Percentiles rank a stretch among this genome's conserved stretches.
These are phyloP conservation scores for Drosophila nikananu DNA, from an alignment of 1,140 invertebrate species.

Conservation along the genomic window DNA sequence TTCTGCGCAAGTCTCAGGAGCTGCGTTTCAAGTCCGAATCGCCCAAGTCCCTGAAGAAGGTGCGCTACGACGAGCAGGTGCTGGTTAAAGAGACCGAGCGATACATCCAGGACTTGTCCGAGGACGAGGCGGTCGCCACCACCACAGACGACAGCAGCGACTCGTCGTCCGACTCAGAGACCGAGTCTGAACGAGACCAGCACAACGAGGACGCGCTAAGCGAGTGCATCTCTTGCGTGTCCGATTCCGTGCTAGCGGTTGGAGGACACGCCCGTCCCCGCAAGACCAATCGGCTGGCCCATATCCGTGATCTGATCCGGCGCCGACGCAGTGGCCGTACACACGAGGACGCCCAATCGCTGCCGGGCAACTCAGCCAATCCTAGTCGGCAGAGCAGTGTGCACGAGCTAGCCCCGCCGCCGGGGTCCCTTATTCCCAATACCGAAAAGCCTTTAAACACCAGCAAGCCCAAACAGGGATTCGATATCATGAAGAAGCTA, in stretches of 20 bases:
- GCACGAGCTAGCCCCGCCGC: constrained; percentile 72
- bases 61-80: constrained; percentile 82
- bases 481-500: constrained; percentile 88
- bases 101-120: constrained; percentile 80
- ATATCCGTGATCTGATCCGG: constrained; percentile 65
- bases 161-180: constrained; percentile 62
- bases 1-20: constrained; percentile 82
- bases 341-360: constrained; percentile 79
- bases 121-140: constrained; percentile 66
- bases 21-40: constrained; percentile 81
- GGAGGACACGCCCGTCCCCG: constrained; percentile 67
- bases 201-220: constrained; percentile 79
- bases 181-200: constrained; percentile 51
- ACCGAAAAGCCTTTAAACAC: constrained; percentile 49
- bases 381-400: constrained; percentile 71
- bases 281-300: constrained; percentile 67
- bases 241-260: constrained; percentile 77
- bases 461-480: constrained; percentile 80
- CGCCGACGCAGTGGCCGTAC: constrained; percentile 74
- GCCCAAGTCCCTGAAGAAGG: constrained; percentile 81
- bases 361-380: constrained; percentile 74
- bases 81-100: constrained; percentile 81
- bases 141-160: constrained; percentile 64
- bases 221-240: constrained; percentile 83
- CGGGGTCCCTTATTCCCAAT: constrained; percentile 60